A percentile compares a stretch with the other conserved stretches of the same genome.
phyloP scores from a whole-genome alignment of 2,113 vertebrate genomes.

The Athene cunicularia region DNA sequence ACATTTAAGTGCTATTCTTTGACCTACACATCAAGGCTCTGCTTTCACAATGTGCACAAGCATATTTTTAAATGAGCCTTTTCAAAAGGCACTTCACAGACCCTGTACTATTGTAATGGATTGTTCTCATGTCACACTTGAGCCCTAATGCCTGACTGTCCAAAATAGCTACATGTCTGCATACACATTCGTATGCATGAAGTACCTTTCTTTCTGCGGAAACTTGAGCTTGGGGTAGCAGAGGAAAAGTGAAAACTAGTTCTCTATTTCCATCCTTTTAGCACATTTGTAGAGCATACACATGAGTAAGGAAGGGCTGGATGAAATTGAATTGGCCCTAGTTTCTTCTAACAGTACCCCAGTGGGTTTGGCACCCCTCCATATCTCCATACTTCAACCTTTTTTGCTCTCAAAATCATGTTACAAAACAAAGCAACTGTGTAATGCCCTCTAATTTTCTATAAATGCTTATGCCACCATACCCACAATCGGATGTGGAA shows the following conservation, averaged over 20 bases:
- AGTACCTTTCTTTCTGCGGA: not conserved
- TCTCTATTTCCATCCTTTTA: not conserved
- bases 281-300: not conserved
- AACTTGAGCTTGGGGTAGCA: not conserved
- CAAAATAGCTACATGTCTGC: not conserved
- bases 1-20: constrained; percentile 42
- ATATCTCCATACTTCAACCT: not conserved
- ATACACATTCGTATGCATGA: not conserved
- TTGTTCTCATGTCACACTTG: not conserved
- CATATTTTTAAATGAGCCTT: constrained; percentile 41
- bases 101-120: not conserved
- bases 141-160: not conserved
- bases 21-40: not conserved
- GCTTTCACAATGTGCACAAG: constrained; percentile 36
- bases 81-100: not conserved
- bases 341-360: not conserved
- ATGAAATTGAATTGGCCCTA: not conserved
- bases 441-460: not conserved
- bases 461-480: not conserved
- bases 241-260: not conserved
- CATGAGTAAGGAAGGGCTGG: not conserved
- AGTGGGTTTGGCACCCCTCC: not conserved
- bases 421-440: not conserved
- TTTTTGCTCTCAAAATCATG: not conserved
- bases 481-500: not conserved